Evolutionary conservation across 2,888 invertebrate genomes (phyloP).

Genomic region (Entomobrya proxima): DNA sequence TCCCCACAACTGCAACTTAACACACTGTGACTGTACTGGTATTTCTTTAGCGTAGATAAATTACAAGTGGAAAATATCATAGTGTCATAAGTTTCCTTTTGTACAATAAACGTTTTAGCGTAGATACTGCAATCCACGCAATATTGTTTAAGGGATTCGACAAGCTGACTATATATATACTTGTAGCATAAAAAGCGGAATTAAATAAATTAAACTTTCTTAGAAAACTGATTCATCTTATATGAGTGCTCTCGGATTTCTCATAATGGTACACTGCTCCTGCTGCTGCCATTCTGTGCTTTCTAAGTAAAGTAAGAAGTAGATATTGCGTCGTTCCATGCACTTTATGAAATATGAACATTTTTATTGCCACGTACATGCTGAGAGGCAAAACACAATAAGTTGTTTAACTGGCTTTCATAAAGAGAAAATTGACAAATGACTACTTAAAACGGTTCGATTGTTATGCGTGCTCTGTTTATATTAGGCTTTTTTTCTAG

Average conservation of each 20-base stretch:
- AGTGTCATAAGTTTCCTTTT: conserved; percentile 12
- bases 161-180: conserved; percentile 13
- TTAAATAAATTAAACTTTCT: conserved; percentile 28
- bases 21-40: too few species aligned
- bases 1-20: too few species aligned
- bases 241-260: not conserved
- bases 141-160: conserved; percentile 13
- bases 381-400: not conserved
- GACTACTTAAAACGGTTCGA: not conserved
- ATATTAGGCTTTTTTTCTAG: not conserved
- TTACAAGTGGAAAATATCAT: conserved; percentile 18
- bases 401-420: not conserved
- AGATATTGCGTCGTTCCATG: not conserved
- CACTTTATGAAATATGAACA: conserved; percentile 19
- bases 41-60: conserved; percentile 18
- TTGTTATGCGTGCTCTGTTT: conserved; percentile 39
- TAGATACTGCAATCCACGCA: too few species aligned
- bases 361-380: conserved; percentile 21
- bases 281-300: not conserved
- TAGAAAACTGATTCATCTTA: not conserved
- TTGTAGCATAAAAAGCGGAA: too few species aligned
- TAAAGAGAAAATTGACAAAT: conserved; percentile 12
- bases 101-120: too few species aligned
- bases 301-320: not conserved
- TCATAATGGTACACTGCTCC: not conserved